Conservation (phyloP, 2,113 vertebrate genomes). For the Psephotus haematonotus region DNA sequence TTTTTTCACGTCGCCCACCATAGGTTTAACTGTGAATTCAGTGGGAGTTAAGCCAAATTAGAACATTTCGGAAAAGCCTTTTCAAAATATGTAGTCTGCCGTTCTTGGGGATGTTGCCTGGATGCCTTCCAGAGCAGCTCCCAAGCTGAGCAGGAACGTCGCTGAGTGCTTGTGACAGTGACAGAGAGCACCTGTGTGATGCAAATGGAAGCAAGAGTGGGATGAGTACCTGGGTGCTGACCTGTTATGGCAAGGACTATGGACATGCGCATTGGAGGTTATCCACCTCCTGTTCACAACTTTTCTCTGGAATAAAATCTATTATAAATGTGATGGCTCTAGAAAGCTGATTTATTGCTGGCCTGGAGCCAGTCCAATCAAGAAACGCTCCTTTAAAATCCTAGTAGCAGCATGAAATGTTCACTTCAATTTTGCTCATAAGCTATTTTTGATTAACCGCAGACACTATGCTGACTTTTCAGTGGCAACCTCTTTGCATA, state of each 20-base stretch:
- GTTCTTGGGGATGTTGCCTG: neutral
- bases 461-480: neutral
- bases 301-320: neutral
- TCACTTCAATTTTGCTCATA: slow-evolving; percentile 3
- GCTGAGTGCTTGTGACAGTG: neutral
- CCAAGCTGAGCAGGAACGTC: neutral
- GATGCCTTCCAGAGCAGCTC: neutral
- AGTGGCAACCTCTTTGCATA: neutral
- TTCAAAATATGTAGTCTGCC: neutral
- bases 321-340: neutral
- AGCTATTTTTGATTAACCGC: slow-evolving; percentile 17
- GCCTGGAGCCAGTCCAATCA: neutral
- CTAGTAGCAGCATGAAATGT: neutral
- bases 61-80: neutral
- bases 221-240: neutral
- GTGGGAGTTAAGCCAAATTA: slow-evolving; percentile 30
- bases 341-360: neutral
- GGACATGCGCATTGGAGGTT: rapidly evolving
- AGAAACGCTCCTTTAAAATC: neutral
- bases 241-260: rapidly evolving
- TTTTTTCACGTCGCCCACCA: neutral
- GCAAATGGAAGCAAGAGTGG: neutral
- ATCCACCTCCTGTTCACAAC: neutral
- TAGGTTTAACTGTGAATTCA: slow-evolving; percentile 11
- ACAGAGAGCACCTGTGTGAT: neutral